These are phyloP conservation scores for Setophaga coronata DNA, from an alignment of 2,113 vertebrate genomes.

Conservation along the genomic window DNA sequence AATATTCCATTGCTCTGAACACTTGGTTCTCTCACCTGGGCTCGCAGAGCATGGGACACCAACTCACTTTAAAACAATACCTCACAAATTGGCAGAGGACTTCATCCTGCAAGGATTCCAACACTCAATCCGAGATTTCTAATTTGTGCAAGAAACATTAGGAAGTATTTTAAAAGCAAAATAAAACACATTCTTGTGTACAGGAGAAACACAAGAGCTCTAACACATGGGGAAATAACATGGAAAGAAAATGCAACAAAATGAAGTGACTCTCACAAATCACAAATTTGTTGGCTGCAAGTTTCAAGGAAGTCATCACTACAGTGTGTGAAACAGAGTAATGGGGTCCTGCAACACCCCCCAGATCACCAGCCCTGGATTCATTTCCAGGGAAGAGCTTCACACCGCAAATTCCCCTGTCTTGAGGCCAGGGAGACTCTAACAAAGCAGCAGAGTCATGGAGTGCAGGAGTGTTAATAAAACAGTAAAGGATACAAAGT, in stretches of 20 bases:
- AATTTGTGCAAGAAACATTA: neutral
- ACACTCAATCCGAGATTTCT: too few species aligned
- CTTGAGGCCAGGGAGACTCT: neutral
- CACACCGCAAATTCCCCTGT: neutral
- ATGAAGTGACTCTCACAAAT: neutral
- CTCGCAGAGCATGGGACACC: fast-evolving
- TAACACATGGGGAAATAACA: neutral
- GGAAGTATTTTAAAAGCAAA: neutral
- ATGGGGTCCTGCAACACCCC: neutral
- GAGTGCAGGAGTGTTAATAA: neutral
- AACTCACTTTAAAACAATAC: neutral
- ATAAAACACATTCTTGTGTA: neutral
- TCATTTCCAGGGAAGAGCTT: neutral
- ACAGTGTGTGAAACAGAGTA: fast-evolving
- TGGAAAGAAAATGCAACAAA: neutral
- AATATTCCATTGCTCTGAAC: neutral
- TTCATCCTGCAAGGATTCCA: neutral
- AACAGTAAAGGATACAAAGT: slow-evolving; percentile 83
- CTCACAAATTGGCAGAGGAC: neutral
- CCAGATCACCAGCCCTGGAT: neutral
- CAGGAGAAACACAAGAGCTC: neutral
- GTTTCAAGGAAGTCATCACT: neutral
- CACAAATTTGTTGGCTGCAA: neutral
- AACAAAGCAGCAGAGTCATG: neutral
- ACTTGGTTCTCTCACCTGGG: neutral